Evolutionary conservation across 1,140 invertebrate genomes (phyloP), one percentile per base, ranked within the genome.

Genomic region (Pseudomyrmex dendroicus): DNA sequence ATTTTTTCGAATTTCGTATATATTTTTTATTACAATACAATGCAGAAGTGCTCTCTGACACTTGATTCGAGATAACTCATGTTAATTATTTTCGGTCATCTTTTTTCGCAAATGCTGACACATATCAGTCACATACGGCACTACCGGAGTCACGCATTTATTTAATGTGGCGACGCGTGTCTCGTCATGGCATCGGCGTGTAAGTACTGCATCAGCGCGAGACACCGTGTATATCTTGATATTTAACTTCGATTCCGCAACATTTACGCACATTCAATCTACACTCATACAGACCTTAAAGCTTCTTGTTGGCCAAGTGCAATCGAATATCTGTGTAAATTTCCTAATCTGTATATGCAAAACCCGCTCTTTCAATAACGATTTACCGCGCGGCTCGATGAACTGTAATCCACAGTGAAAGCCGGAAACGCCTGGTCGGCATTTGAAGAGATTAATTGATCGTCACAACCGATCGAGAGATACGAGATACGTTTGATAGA

Each of bases 341-440:
- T 54, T 68, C 22, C 87, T 85, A 86, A 88, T 88, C 87, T 68
- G 74, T 70, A 57, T 56, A 72, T 68, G 77, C 83, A 61, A 35
- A 35, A 88, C 87, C 82, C 61, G 64, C 44, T 82, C 46, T 56
- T 78, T 84, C 83, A 87, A 73, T 86, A 83, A 57, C 78, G 86
- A 84, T 87, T 84, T 62, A 52, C 12, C 70, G 20, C 67, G 12
- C 48, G 72, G 63, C 10, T 52, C 25, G 54, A 22, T 25, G 25
- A 17, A 12, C n/a, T 20, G 54, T 78, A 78, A 70, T 78, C 64
- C 76, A 10, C 15, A 59, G 64, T 78, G 76, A 78, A 78, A 78
- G 76, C 76, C 64, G 76, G 64, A 78, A 78, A 78, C 70, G 20
- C 76, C 20, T 50, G 70, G 59, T 54, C 54, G 76, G 20, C 76